Evolutionary conservation across 1,140 invertebrate species (phyloP).

Genomic region (Microvelia longipes): DNA sequence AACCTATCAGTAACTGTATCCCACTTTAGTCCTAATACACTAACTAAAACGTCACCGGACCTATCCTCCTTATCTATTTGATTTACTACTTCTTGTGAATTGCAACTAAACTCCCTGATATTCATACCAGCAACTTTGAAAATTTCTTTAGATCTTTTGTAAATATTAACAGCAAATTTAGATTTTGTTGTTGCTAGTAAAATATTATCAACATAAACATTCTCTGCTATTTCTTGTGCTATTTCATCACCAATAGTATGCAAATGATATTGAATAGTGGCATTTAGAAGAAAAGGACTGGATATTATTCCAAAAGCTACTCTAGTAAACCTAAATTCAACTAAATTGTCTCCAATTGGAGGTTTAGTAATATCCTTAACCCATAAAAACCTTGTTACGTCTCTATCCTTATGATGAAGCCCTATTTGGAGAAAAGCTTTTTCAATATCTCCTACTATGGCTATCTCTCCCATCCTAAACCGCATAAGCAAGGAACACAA

Average conservation of each 20-base stretch:
- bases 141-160: background rate
- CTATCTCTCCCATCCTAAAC: background rate
- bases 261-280: background rate
- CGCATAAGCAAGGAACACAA: background rate
- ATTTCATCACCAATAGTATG: background rate
- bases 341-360: background rate
- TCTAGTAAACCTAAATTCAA: background rate
- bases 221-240: background rate
- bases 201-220: background rate
- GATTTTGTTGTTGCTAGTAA: background rate
- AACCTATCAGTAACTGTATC: background rate
- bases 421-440: background rate
- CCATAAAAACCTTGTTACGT: background rate
- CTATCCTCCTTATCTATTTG: background rate
- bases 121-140: background rate
- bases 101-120: background rate
- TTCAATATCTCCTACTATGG: background rate
- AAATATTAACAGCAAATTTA: background rate
- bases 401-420: background rate
- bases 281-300: background rate
- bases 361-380: background rate
- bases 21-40: background rate
- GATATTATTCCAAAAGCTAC: background rate
- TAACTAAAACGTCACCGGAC: background rate
- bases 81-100: background rate